A percentile compares a stretch with the other conserved stretches of the same genome.
These are phyloP conservation scores for Cladorhizidae sp. DNA, from an alignment of 37 sponge, comb jelly and placozoan genomes.

Conservation along the genomic window DNA sequence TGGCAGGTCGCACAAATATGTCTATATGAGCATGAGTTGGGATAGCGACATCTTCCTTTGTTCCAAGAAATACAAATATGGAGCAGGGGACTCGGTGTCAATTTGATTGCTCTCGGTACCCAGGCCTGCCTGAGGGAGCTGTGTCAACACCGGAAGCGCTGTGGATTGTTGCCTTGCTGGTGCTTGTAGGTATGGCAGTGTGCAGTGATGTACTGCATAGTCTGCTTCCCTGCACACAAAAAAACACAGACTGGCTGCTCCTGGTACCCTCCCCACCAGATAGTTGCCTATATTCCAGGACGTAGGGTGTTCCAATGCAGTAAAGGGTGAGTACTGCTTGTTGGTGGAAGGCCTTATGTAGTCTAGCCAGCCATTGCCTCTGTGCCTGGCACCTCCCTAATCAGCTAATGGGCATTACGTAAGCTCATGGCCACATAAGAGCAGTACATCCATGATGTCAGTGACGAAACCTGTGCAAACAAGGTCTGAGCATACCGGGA, in stretches of 20 bases:
- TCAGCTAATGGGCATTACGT: too few relatives aligned
- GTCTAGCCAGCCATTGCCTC: conserved; percentile 4
- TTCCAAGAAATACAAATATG: conserved; percentile 13
- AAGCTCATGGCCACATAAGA: too few relatives aligned
- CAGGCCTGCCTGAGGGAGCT: too few relatives aligned
- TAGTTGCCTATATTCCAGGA: not conserved
- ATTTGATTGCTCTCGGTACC: too few relatives aligned
- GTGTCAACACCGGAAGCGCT: not conserved
- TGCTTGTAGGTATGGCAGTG: not conserved
- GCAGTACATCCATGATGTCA: too few relatives aligned
- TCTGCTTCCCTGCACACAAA: not conserved
- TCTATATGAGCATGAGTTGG: conserved; percentile 4
- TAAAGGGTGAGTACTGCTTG: not conserved
- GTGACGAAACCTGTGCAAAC: too few relatives aligned
- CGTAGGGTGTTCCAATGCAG: not conserved
- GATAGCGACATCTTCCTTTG: not conserved
- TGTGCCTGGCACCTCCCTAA: too few relatives aligned
- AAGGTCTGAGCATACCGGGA: too few relatives aligned
- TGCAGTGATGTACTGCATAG: not conserved
- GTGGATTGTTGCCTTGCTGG: not conserved
- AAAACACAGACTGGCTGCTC: not conserved
- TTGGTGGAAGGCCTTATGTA: conserved; percentile 5
- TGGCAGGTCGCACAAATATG: conserved; percentile 22
- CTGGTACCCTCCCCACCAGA: not conserved
- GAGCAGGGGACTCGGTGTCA: too few relatives aligned